Evolutionary conservation across 2,888 invertebrate species (phyloP).

Genomic region (Macrophya alboannulata): DNA sequence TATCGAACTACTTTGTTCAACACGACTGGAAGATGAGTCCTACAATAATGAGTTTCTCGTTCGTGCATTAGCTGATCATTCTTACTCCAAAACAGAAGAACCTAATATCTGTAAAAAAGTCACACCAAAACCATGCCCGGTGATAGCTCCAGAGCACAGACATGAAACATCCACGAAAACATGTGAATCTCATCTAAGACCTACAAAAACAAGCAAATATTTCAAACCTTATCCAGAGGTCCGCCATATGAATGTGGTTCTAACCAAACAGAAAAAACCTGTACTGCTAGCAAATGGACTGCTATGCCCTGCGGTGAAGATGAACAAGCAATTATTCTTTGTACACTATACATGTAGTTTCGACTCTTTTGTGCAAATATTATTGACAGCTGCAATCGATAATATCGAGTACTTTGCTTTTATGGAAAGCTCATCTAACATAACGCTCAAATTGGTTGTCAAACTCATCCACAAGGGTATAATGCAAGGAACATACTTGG

Average conservation of each 20-base stretch:
- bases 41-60: background rate
- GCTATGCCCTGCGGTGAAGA: constrained; percentile 19
- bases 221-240: constrained; percentile 56
- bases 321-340: constrained; percentile 35
- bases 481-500: constrained; percentile 41
- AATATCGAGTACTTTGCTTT: constrained; percentile 52
- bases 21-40: constrained; percentile 17
- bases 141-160: background rate
- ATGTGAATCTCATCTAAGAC: background rate
- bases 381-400: constrained; percentile 53
- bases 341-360: constrained; percentile 52
- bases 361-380: constrained; percentile 55
- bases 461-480: constrained; percentile 50
- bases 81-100: constrained; percentile 13
- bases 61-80: constrained; percentile 37
- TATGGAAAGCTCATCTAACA: constrained; percentile 43
- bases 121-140: background rate
- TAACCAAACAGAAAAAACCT: constrained; percentile 47
- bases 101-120: background rate
- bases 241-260: constrained; percentile 46
- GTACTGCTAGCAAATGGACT: constrained; percentile 51
- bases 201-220: constrained; percentile 49
- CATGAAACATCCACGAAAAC: background rate
- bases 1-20: constrained; percentile 15
- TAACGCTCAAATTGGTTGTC: constrained; percentile 48